These are phyloP conservation scores for Drosophila subpulchrella DNA, from an alignment of 1,140 invertebrate genomes.

Conservation along the genomic window DNA sequence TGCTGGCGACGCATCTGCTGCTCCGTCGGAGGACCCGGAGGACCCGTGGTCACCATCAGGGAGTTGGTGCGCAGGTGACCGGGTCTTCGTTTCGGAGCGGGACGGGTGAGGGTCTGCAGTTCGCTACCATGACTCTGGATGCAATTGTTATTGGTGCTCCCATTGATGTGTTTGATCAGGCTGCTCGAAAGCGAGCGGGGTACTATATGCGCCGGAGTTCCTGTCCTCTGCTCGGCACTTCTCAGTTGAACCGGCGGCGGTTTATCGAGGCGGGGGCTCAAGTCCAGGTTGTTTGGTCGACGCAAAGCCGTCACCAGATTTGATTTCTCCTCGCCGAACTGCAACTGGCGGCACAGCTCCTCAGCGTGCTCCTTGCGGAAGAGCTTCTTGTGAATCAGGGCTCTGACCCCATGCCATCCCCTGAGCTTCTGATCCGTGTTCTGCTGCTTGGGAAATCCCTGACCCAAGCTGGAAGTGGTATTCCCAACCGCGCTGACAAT, in stretches of 20 bases:
- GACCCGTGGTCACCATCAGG: conserved; percentile 48
- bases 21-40: conserved; percentile 42
- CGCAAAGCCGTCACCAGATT: conserved; percentile 73
- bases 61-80: conserved; percentile 75
- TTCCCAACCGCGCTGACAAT: conserved; percentile 20
- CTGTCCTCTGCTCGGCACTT: conserved; percentile 69
- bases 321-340: conserved; percentile 76
- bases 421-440: conserved; percentile 80
- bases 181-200: conserved; percentile 77
- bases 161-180: conserved; percentile 72
- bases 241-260: conserved; percentile 53
- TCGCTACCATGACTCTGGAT: conserved; percentile 63
- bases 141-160: conserved; percentile 45
- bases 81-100: conserved; percentile 53
- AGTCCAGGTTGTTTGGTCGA: conserved; percentile 78
- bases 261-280: conserved; percentile 55
- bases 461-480: conserved; percentile 62
- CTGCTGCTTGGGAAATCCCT: conserved; percentile 83
- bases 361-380: conserved; percentile 76
- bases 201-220: conserved; percentile 75
- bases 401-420: conserved; percentile 81
- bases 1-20: conserved; percentile 85
- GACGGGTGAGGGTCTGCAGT: conserved; percentile 51
- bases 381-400: conserved; percentile 81
- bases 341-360: conserved; percentile 62